These are phyloP conservation scores for Vidua chalybeata DNA, from an alignment of 2,113 vertebrate species.

Conservation along the genomic window DNA sequence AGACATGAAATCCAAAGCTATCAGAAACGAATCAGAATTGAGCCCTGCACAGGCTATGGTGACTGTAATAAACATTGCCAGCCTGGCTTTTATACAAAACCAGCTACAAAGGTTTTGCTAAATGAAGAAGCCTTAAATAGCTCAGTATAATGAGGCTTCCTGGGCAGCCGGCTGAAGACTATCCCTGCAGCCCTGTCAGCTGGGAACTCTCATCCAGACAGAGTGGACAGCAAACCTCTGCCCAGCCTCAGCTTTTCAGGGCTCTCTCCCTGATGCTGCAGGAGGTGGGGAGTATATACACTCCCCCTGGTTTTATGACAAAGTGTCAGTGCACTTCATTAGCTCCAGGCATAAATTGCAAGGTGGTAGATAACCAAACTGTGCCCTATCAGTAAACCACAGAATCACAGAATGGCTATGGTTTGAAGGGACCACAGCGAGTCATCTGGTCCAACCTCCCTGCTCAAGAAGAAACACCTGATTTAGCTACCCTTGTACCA, in stretches of 20 bases:
- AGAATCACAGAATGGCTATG: neutral
- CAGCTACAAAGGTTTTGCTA: neutral
- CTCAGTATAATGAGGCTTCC: accelerated
- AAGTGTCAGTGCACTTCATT: neutral
- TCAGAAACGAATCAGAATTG: neutral
- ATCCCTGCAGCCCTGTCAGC: neutral
- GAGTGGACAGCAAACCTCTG: neutral
- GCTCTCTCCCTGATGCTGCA: neutral
- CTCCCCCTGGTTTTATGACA: neutral
- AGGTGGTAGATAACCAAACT: neutral
- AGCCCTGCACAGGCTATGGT: neutral
- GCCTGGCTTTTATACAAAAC: neutral
- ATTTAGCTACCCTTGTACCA: neutral
- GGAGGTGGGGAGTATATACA: accelerated
- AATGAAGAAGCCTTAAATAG: neutral
- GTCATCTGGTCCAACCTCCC: neutral
- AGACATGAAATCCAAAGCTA: neutral
- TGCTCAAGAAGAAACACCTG: neutral
- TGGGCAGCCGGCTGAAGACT: accelerated
- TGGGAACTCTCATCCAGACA: accelerated
- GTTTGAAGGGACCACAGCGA: neutral
- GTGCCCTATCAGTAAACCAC: neutral
- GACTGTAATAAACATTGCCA: neutral
- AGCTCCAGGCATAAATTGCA: neutral
- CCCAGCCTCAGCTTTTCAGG: neutral